Percentiles rank a stretch among this genome's conserved stretches.
Evolutionary conservation across 2,113 vertebrate species (phyloP).

Genomic region (Alaudala cheleensis): DNA sequence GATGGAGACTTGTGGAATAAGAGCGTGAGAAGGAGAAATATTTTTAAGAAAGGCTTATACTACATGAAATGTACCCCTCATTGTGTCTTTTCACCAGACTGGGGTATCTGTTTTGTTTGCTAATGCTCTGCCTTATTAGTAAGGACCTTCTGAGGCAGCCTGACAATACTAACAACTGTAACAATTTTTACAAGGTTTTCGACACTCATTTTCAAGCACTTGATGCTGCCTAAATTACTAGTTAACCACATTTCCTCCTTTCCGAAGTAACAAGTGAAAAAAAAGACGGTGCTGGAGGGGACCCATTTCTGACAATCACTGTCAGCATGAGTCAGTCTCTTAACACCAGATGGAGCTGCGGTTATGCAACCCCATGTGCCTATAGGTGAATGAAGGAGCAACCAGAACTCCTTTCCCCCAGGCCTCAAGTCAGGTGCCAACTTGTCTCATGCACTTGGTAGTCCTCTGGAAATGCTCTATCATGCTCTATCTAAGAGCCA

Average conservation of each 20-base stretch:
- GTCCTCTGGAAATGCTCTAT: neutral
- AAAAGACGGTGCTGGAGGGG: neutral
- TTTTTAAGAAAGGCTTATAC: neutral
- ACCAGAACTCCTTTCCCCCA: neutral
- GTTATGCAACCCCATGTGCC: neutral
- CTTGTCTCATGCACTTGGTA: neutral
- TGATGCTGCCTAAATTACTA: neutral
- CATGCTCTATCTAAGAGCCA: neutral
- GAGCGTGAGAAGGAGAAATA: neutral
- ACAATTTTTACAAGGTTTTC: neutral
- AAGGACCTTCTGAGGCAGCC: neutral
- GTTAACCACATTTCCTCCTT: neutral
- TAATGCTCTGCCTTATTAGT: neutral
- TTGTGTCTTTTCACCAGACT: neutral
- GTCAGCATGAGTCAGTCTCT: neutral
- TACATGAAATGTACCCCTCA: neutral
- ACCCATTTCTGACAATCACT: neutral
- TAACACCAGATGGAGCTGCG: neutral
- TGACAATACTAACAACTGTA: neutral
- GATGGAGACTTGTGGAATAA: neutral
- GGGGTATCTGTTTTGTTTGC: neutral
- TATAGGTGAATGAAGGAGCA: neutral
- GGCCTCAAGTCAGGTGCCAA: neutral
- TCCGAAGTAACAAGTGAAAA: neutral
- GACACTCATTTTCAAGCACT: neutral